Evolutionary conservation across 2,888 invertebrate genomes (phyloP), one percentile per base, ranked within the genome.

Genomic region (Gryllus longicercus): DNA sequence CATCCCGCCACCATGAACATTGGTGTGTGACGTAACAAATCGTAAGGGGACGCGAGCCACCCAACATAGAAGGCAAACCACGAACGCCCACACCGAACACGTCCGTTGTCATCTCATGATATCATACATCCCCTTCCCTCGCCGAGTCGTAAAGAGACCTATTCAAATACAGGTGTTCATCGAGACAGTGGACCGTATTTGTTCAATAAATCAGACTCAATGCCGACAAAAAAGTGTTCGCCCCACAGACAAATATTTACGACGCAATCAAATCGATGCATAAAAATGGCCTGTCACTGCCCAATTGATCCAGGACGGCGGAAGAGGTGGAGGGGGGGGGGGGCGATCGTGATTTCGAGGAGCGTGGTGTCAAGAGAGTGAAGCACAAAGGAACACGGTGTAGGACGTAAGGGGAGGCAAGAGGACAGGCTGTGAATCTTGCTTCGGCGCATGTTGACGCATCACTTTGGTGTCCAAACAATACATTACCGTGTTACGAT

Each of bases 261-360:
- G 63, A n/a, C 63, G 63, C 63, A 63, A 63, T 63, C 63, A 63
- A 63, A 63, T 63, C 63, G 63, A 63, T 63, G 63, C 63, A n/a
- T 63, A 63, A 63, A 63, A 63, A 63, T 63, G 16, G 63, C 63
- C 63, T 63, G 63, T 63, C 63, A 14, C 16, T n/a, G 14, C 63
- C 63, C 63, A 63, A 63, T 63, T 63, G 63, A 63, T 63, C 63
- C n/a, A 14, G 14, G 63, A 1, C 38, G 63, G 16, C 63, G 16
- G 63, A 5, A 12, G 63, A 3, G 63, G 18, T 0, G 18, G 16
- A 2, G 0, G 5, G 14, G 8, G 63, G 63, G 3, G 63, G n/a
- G 3, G n/a, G 63, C 8, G 38, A 38, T 38, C 38, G 38, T 8
- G 38, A 38, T 38, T 38, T 38, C 38, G 8, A 8, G 8, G 5